Evolutionary conservation across 2,113 vertebrate species (phyloP), one percentile per base, ranked within the genome.

Genomic region (Misgurnus anguillicaudatus): DNA sequence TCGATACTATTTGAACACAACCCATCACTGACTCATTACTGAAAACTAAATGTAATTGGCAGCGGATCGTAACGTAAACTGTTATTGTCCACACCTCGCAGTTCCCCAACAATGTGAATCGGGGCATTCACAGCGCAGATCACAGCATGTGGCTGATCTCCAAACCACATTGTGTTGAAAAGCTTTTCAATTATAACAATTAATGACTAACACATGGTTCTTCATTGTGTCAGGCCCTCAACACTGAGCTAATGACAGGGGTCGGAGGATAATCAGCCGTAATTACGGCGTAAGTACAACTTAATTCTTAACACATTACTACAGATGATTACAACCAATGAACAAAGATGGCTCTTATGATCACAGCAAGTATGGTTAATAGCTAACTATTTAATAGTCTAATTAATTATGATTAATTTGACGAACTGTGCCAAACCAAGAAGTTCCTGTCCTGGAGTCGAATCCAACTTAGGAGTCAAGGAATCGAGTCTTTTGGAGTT

Each of bases 111-210:
- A 88, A 85, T 83, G 87, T 79, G 87, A 78, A 85, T 80, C 39
- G 87, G 85, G 85, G 88, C 86, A 82, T 48, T 68, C 80, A 83
- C 83, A 88, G 85, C 75, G 83, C 80, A 89, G 89, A 84, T 86
- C 85, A 87, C 84, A 88, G 79, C 86, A 31, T 55, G 85, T 90
- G 92, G 90, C 86, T 63, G 73, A 51, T 48, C 82, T 80, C 90
- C 84, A 87, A 90, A 85, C 82, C 89, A 87, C 86, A 88, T 85
- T 82, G 80, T 84, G 61, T 81, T 82, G 84, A 85, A 84, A 85
- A 84, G 51, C 86, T 88, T 89, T 90, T 82, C 60, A 82, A 88
- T 83, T 89, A 89, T 89, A 90, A 81, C 85, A 83, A 86, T 13
- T 83, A 68, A 85, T 72, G 65, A 81, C 65, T 53, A 69, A 55